These are phyloP conservation scores for Neoniphon sammara DNA, from an alignment of 2,797 vertebrate species.

Conservation along the genomic window DNA sequence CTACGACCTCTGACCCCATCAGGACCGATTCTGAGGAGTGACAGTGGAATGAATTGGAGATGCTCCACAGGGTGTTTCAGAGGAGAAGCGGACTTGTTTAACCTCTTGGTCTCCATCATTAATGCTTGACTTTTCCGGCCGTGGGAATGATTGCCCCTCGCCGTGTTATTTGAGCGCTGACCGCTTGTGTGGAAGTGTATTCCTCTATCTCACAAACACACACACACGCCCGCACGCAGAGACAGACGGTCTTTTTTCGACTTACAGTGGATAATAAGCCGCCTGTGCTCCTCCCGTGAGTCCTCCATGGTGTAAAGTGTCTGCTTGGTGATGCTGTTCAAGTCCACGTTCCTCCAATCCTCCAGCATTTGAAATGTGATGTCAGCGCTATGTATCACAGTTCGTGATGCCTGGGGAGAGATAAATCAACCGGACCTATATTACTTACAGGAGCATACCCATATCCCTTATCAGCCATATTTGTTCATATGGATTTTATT, in stretches of 20 bases:
- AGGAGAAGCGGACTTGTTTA: slow-evolving; percentile 79
- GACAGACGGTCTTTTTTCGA: slow-evolving; percentile 1
- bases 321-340: slow-evolving; percentile 99
- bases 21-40: slow-evolving; percentile 39
- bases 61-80: slow-evolving; percentile 75
- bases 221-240: not conserved
- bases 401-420: slow-evolving; percentile 91
- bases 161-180: slow-evolving; percentile 40
- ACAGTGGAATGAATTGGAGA: slow-evolving; percentile 67
- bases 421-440: slow-evolving; percentile 57
- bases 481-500: slow-evolving; percentile 71
- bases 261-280: slow-evolving; percentile 97
- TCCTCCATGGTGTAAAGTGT: slow-evolving; percentile 99
- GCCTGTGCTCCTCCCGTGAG: slow-evolving; percentile 95
- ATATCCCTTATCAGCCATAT: slow-evolving; percentile 65
- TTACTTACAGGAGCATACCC: slow-evolving; percentile 51
- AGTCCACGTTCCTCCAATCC: slow-evolving; percentile 99
- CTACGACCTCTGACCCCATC: slow-evolving; percentile 75
- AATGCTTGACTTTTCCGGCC: slow-evolving; percentile 76
- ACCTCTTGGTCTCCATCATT: slow-evolving; percentile 81
- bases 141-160: slow-evolving; percentile 79
- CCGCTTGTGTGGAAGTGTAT: slow-evolving; percentile 18
- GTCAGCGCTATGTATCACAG: slow-evolving; percentile 99
- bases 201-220: slow-evolving; percentile 17
- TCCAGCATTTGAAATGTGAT: slow-evolving; percentile 99